phyloP scores from a whole-genome alignment of 2,113 vertebrate genomes.

The Lipotes vexillifer region DNA sequence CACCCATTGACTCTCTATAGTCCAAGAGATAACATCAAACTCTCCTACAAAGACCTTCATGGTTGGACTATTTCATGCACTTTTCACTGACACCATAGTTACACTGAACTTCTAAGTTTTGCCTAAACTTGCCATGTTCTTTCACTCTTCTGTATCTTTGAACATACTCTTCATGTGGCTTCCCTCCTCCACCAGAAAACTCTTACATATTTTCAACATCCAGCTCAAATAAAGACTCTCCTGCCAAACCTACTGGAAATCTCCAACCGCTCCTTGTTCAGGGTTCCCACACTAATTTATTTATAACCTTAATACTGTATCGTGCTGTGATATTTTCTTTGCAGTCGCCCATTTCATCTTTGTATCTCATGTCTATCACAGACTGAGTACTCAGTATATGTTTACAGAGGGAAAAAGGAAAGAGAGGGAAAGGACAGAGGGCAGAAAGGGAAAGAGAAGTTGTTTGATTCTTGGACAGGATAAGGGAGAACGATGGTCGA shows the following conservation, averaged over 20 bases:
- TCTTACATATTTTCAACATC: not conserved
- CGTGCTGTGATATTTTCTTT: not conserved
- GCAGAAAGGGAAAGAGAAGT: not conserved
- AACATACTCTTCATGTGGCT: not conserved
- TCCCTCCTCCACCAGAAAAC: not conserved
- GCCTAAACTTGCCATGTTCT: not conserved
- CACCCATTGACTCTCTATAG: not conserved
- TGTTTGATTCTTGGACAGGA: not conserved
- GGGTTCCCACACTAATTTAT: not conserved
- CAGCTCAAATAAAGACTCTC: not conserved
- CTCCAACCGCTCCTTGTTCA: not conserved
- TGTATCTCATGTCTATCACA: not conserved
- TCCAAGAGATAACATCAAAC: not conserved
- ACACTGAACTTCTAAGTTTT: not conserved
- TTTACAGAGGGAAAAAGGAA: not conserved
- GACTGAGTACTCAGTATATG: not conserved
- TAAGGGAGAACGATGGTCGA: not conserved
- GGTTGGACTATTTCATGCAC: no score
- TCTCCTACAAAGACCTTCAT: not conserved
- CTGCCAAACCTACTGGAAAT: not conserved
- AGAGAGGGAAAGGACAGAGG: no score
- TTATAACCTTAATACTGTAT: not conserved
- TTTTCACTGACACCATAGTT: not conserved
- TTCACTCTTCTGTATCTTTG: not conserved
- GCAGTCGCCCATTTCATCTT: not conserved